Evolutionary conservation across 2,113 vertebrate species (phyloP).

Genomic region (Thalassarche chlororhynchos): DNA sequence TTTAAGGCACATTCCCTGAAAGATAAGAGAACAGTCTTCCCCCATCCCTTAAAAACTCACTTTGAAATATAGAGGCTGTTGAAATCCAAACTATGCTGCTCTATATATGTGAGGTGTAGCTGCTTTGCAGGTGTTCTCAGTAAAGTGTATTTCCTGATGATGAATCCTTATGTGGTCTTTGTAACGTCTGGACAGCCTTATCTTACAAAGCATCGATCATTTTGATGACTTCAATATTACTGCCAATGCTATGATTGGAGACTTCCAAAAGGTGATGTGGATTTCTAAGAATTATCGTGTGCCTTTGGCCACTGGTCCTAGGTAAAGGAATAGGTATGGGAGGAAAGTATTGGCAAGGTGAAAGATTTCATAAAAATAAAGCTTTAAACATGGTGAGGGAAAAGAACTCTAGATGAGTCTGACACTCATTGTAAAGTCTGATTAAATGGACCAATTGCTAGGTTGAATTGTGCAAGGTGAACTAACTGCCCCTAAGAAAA

Average conservation of each 20-base stretch:
- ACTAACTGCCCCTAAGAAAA: neutral
- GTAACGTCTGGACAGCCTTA: neutral
- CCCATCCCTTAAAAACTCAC: neutral
- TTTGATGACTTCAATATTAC: neutral
- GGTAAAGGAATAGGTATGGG: neutral
- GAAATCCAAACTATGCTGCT: neutral
- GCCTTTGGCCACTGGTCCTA: neutral
- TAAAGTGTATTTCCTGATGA: neutral
- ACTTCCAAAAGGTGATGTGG: neutral
- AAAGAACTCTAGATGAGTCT: neutral
- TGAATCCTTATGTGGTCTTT: neutral
- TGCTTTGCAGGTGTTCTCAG: neutral
- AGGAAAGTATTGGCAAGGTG: neutral
- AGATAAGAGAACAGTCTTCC: neutral
- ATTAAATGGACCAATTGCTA: neutral
- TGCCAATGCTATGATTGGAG: neutral
- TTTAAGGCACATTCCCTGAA: neutral
- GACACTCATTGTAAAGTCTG: neutral
- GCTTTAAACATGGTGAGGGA: neutral
- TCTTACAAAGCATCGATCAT: neutral
- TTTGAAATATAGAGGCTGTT: neutral
- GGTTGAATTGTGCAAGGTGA: neutral
- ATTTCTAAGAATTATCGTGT: neutral
- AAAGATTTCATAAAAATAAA: neutral
- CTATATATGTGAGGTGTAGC: neutral